Evolutionary conservation across 1,140 invertebrate genomes (phyloP), one percentile per base, ranked within the genome.

Genomic region (Marisa cornuarietis): DNA sequence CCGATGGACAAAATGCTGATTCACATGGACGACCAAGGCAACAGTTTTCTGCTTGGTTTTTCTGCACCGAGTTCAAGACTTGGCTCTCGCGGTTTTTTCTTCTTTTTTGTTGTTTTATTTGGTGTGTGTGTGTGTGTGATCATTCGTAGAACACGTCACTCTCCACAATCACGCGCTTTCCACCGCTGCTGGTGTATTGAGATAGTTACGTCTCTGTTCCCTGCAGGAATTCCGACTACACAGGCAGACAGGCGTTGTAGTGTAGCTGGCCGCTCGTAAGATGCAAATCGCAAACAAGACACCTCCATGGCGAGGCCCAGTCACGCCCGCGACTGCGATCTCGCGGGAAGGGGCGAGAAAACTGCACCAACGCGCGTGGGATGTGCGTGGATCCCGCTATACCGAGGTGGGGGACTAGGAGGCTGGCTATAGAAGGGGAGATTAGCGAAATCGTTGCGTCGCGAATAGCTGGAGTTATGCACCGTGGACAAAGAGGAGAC

Each of bases 401-500:
- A 58, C 54, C 54, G 4, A 58, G 4, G n/a, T n/a, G n/a, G n/a
- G 11, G 54, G 31, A 11, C 54, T 58, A 0, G 54, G 54, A 68
- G 22, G 65, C n/a, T 31, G 13, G 10, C 65, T 68, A 68, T 68
- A 68, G 65, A 68, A 68, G 22, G n/a, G 11, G 13, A 24, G 65
- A 68, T 68, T 68, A 68, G 22, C 13, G 3, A n/a, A 68, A 68
- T 68, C 65, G 26, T 68, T 68, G 65, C 65, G 65, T 31, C 26
- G 22, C 22, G 65, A 31, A 13, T 22, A 68, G n/a, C 65, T 24
- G n/a, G n/a, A 68, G 65, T 22, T 24, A 68, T 68, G 22, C 65
- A n/a, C 65, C 22, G 65, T 68, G 65, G 65, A 68, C 65, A 68
- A 68, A 68, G 65, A 31, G 65, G 65, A 68, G 65, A 68, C 26